Base-by-base conservation (phyloP, 2,797 vertebrate species). In the Steatocranus sp. region DNA sequence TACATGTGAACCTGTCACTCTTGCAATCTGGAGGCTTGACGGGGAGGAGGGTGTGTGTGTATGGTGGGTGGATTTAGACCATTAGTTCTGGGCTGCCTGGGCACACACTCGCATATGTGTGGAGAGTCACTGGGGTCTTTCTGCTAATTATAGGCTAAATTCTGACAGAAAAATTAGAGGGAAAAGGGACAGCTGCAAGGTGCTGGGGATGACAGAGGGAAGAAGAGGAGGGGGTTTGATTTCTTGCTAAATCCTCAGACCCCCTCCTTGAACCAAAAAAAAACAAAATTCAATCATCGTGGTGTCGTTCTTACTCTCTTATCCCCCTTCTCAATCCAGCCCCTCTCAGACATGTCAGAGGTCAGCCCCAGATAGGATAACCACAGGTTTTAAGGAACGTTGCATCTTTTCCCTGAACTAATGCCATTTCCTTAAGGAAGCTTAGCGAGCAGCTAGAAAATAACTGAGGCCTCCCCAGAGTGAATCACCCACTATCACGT, bases 131-230 rank as follows among this genome's bases (percentile, higher is more conserved):
- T 91, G 92, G 96, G 94, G 96, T 95, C 96, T 97, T 96, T 96
- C 90, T 95, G 96, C 95, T 98, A 97, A 98, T 97, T 97, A 97
- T 97, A 97, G 96, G 94, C 95, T 95, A 95, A 97, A 97, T 97
- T 96, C 96, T 97, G 97, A 97, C 97, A 97, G 96, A 97, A 97
- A 97, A 98, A 97, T 97, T 96, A 97, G 96, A 97, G 93, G 95
- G 96, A 96, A 97, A 96, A 94, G 87, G 94, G 97, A 98, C 97
- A 98, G 97, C 97, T 97, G 97, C 94, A 38, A 87, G 93, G 92
- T 93, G 93, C 94, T 89, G 81, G 25, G 91, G 90, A 93, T 78
- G 83, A 81, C 48, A 54, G 54, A 80, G 79, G 82, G 84, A 73
- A 80, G 87, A 88, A 49, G 74, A 83, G 89, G 85, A 90, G 84